These are phyloP conservation scores for Morpho achilles DNA, from an alignment of 2,888 invertebrate genomes.

Conservation along the genomic window DNA sequence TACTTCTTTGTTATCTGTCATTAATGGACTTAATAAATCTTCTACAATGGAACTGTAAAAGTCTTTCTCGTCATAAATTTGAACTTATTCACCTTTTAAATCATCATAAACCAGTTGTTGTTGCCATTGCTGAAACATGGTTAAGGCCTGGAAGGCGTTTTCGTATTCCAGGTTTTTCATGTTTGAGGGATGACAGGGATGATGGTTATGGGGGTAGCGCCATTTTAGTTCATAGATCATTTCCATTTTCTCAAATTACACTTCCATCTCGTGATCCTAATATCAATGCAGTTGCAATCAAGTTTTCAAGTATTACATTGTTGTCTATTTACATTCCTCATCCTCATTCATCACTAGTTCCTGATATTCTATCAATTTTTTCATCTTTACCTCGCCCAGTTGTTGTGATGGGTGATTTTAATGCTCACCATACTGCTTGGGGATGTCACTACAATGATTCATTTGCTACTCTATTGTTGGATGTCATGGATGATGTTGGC, in stretches of 20 bases:
- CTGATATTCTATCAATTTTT: constrained; percentile 11
- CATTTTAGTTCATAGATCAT: constrained; percentile 13
- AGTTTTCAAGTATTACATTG: constrained; percentile 17
- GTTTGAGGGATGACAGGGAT: constrained; percentile 11
- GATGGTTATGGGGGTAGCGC: constrained; percentile 28
- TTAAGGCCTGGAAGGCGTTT: constrained; percentile 20
- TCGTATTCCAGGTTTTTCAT: constrained; percentile 23
- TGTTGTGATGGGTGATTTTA: no score
- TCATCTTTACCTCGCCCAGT: no score
- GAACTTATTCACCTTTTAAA: constrained; percentile 16
- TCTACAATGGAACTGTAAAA: constrained; percentile 21
- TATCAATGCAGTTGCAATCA: constrained; percentile 24
- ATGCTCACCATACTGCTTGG: constrained; percentile 24
- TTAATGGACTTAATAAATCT: no score
- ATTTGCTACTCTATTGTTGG: constrained; percentile 13
- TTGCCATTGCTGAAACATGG: constrained; percentile 28
- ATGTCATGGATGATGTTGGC: constrained; percentile 24
- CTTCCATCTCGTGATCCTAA: constrained; percentile 13
- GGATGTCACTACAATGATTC: constrained; percentile 17
- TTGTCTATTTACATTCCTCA: constrained; percentile 20
- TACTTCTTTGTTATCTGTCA: no score
- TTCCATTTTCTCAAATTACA: constrained; percentile 17
- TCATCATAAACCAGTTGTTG: constrained; percentile 8
- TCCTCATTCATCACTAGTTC: constrained; percentile 13
- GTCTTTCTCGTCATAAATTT: constrained; percentile 20